Conservation (phyloP, 2,797 vertebrate species). For the Champsocephalus esox region DNA sequence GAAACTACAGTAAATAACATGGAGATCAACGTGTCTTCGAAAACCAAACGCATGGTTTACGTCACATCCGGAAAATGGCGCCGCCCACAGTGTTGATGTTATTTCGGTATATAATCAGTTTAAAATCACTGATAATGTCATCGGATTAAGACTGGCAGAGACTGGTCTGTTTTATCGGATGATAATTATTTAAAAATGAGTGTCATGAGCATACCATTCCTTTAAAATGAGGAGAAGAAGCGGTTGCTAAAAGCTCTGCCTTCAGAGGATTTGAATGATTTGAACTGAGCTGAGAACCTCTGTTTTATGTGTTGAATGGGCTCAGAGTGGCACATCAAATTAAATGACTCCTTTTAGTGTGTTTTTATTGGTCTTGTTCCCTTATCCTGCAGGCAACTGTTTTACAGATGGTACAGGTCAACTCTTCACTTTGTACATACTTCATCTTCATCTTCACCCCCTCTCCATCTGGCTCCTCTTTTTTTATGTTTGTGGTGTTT, state of each 20-base stretch:
- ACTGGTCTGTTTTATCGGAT: too few species aligned
- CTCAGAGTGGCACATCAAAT: conserved; percentile 30
- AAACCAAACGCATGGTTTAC: too few species aligned
- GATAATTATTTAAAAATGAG: too few species aligned
- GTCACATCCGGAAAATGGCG: too few species aligned
- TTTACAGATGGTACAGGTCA: conserved; percentile 79
- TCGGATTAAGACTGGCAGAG: too few species aligned
- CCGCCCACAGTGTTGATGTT: too few species aligned
- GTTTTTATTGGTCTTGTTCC: conserved; percentile 39
- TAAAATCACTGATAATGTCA: too few species aligned
- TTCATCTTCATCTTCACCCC: conserved; percentile 72
- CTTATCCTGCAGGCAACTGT: conserved; percentile 49
- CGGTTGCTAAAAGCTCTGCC: conserved; percentile 21
- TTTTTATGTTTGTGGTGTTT: conserved; percentile 54
- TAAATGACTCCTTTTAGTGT: conserved; percentile 21
- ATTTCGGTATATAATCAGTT: too few species aligned
- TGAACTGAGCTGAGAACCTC: conserved; percentile 25
- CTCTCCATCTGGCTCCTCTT: conserved; percentile 76
- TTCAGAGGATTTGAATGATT: conserved; percentile 34
- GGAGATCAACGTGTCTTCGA: too few species aligned
- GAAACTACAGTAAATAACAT: too few species aligned
- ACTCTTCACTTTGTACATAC: conserved; percentile 62
- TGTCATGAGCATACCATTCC: too few species aligned
- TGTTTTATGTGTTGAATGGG: conserved; percentile 33
- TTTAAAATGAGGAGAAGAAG: background rate